Evolutionary conservation across 2,888 invertebrate genomes (phyloP), one percentile per base, ranked within the genome.

Genomic region (Stramonita haemastoma): DNA sequence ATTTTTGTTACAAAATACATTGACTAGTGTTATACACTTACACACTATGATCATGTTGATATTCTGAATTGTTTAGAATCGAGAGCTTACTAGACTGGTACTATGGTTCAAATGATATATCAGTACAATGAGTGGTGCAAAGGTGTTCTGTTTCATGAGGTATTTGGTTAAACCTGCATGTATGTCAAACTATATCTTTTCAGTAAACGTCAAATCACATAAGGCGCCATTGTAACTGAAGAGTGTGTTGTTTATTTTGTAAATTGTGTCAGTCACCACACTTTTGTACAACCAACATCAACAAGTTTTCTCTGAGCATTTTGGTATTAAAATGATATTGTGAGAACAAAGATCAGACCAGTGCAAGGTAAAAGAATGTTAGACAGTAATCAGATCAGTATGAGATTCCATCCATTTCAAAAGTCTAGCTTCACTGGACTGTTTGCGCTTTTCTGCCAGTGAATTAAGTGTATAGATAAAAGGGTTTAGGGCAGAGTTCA

Each of bases 391-490:
- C 8, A 46, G 29, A 6, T 79, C 79, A 79, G 79, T 1, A 22
- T 79, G 79, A 4, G 79, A 79, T 79, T 79, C 79, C 79, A 79
- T 19, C 79, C 79, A 79, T 34, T 79, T 79, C 22, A 79, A 34
- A 13, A 79, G 34, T 22, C 34, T 79, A 17, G 79, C 34, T 19
- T 79, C 34, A 32, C 34, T 79, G 32, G 79, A 32, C 32, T 79
- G 11, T 34, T 17, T 79, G 13, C 79, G 34, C 34, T 79, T 79
- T 32, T 79, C 79, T 32, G 34, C 13, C 15, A 79, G 15, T 15
- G 17, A 13, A 19, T 79, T 79, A 17, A 79, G 32, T 17, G 79
- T 79, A 32, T 79, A 79, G 32, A 79, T 79, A 32, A 79, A 79
- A 19, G 79, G 79, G 17, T 79, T 79, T 5, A 79, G 15, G 32